Evolutionary conservation across 2,113 vertebrate genomes (phyloP).

Genomic region (Megalops atlanticus): DNA sequence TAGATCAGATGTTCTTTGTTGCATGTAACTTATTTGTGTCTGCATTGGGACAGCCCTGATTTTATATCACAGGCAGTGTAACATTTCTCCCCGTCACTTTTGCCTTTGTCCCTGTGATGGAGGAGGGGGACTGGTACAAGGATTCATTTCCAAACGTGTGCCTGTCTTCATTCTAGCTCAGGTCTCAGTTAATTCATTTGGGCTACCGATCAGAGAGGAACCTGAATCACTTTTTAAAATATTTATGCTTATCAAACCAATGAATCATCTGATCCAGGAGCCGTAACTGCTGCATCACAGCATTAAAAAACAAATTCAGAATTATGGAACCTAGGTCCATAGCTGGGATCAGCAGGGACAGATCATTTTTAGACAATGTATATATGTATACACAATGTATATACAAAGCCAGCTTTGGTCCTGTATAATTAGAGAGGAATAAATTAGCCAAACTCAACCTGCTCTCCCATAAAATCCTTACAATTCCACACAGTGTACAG

Average conservation of each 20-base stretch:
- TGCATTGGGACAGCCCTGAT: neutral
- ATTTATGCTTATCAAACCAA: too few relatives aligned
- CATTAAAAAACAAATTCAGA: neutral
- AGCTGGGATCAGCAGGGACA: neutral
- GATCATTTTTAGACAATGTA: neutral
- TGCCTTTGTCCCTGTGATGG: neutral
- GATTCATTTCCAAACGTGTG: neutral
- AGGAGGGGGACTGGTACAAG: neutral
- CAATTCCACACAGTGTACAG: too few relatives aligned
- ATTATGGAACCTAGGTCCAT: neutral
- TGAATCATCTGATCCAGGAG: too few relatives aligned
- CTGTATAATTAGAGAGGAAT: too few relatives aligned
- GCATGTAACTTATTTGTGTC: too few relatives aligned
- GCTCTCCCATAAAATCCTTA: neutral
- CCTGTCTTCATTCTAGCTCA: neutral
- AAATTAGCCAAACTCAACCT: too few relatives aligned
- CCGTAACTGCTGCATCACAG: neutral
- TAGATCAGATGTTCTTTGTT: too few relatives aligned
- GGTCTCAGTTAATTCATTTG: neutral
- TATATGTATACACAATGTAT: too few relatives aligned
- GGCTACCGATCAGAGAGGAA: neutral
- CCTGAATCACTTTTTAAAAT: too few relatives aligned
- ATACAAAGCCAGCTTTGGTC: neutral
- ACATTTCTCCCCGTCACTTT: neutral
- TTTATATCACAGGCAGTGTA: neutral